These are phyloP conservation scores for Rynchops niger DNA, from an alignment of 2,113 vertebrate genomes.

Conservation along the genomic window DNA sequence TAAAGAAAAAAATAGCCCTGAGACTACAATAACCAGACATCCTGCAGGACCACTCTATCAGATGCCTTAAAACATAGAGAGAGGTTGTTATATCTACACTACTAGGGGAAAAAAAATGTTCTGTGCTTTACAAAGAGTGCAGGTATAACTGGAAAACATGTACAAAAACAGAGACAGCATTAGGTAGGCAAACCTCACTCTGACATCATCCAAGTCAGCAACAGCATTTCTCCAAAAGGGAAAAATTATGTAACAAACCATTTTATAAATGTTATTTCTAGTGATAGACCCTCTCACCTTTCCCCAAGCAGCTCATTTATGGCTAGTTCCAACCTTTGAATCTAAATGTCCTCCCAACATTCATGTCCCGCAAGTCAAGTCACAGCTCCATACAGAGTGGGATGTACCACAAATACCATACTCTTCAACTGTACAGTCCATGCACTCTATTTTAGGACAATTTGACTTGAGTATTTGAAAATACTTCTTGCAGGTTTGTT, in stretches of 20 bases:
- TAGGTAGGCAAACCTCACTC: background rate
- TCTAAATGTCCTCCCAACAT: background rate
- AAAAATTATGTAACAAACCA: background rate
- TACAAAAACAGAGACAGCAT: background rate
- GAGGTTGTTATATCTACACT: background rate
- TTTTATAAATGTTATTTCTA: background rate
- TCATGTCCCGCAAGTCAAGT: background rate
- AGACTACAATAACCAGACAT: background rate
- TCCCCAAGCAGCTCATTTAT: background rate
- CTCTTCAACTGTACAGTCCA: background rate
- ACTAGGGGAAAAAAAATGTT: background rate
- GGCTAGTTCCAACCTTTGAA: background rate
- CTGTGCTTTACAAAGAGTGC: background rate
- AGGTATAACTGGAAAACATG: background rate
- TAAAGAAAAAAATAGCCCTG: background rate
- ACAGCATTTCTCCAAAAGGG: background rate
- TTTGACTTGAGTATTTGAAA: background rate
- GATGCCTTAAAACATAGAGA: background rate
- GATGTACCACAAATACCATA: no score
- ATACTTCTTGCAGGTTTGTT: background rate
- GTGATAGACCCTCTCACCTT: background rate
- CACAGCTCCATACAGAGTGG: fast-evolving
- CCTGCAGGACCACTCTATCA: background rate
- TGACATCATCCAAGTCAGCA: background rate
- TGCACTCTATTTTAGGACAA: background rate